A percentile compares a stretch with the other conserved stretches of the same genome.
phyloP scores from a whole-genome alignment of 2,113 vertebrate species.

The Nycticorax nycticorax region DNA sequence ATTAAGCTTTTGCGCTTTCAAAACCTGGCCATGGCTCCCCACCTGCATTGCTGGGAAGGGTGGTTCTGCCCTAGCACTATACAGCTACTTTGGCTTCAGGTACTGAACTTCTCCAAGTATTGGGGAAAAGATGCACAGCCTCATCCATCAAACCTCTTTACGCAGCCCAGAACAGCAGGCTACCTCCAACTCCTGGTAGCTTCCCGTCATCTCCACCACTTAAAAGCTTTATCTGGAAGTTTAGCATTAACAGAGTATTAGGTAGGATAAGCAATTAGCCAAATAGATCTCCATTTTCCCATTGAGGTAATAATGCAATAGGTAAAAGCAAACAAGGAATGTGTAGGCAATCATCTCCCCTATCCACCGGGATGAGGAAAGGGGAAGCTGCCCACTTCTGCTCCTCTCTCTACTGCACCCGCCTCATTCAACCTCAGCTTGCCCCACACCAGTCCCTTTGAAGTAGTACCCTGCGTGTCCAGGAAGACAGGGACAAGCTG shows the following conservation, averaged over 20 bases:
- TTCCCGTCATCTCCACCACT: neutral
- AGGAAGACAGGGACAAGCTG: neutral
- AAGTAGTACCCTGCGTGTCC: neutral
- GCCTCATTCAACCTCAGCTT: rapidly evolving
- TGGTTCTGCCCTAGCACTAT: neutral
- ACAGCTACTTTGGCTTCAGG: neutral
- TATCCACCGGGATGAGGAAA: neutral
- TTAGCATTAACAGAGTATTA: neutral
- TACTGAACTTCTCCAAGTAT: neutral
- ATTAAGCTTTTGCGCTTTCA: neutral
- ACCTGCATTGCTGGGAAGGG: neutral
- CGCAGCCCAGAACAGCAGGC: neutral
- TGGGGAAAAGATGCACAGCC: neutral
- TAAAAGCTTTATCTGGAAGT: neutral
- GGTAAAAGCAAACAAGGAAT: neutral
- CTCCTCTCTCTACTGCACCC: neutral
- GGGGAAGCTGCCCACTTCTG: neutral
- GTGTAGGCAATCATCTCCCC: neutral
- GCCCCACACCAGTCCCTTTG: neutral
- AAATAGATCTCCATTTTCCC: neutral
- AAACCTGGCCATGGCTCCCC: neutral
- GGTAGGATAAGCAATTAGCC: neutral
- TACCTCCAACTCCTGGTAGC: neutral
- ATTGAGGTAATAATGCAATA: neutral
- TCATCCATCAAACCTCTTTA: neutral